Evolutionary conservation across 1,140 invertebrate genomes (phyloP), one percentile per base, ranked within the genome.

Genomic region (Cotesia typhae): DNA sequence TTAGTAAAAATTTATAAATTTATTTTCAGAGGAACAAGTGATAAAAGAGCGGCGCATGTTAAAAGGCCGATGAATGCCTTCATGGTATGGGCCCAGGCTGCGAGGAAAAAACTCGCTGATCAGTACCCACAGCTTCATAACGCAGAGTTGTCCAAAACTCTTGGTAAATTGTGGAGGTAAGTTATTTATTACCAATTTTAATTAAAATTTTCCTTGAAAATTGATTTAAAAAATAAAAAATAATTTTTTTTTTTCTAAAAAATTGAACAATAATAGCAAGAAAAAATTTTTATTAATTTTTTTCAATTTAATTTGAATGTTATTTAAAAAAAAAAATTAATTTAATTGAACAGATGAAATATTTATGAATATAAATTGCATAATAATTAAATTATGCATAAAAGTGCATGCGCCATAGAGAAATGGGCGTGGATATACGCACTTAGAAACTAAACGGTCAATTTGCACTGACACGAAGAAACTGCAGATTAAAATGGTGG

Each of bases 71-170:
- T 97, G 95, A 97, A 97, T 82, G 95, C 96, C 0, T 97, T 97
- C 80, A 97, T 98, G 95, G 95, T 98, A 12, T 98, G 96, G 94
- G 96, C 96, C 0, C 96, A 97, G 82, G 96, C 95, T 6, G 96
- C 96, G 12, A 89, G 96, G 66, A 88, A 93, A 67, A 92, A 92
- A 81, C 90, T 98, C 55, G 95, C 95, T 4, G 93, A 96, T 80
- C 94, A 96, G 81, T 92, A 96, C 87, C 95, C 96, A 0, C 93
- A 96, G 75, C 88, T 97, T 12, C 96, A 98, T 85, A 98, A 98
- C 83, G 96, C 96, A 0, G 96, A 98, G 82, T 89, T 97, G 35
- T 96, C 94, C 83, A 97, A 97, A 87, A 95, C 93, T 0, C 89
- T 98, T 1, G 96, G 96, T 59, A 93, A 94, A 83, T 89, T 97